Evolutionary conservation across 2,888 invertebrate genomes (phyloP).

Genomic region (Zonitis immaculata): DNA sequence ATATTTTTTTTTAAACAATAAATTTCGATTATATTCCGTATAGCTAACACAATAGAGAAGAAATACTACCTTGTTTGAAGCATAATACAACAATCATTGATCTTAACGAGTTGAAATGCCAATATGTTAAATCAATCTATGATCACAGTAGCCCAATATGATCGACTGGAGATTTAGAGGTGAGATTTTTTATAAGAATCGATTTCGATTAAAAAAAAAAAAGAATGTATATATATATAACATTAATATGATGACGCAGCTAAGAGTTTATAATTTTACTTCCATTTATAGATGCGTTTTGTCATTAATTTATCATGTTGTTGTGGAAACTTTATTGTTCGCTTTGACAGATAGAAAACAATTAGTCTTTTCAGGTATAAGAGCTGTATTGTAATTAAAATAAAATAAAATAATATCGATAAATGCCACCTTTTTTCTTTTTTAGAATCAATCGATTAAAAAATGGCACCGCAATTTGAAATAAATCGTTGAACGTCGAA

Average conservation of each 20-base stretch:
- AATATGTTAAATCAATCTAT: slow-evolving; percentile 37
- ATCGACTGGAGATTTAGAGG: slow-evolving; percentile 32
- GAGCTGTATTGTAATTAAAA: no score
- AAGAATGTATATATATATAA: no score
- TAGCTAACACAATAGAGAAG: no score
- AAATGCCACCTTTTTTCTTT: no score
- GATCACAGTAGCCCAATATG: slow-evolving; percentile 35
- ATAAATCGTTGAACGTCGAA: slow-evolving; percentile 40
- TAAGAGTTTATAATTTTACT: slow-evolving; percentile 35
- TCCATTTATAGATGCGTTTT: slow-evolving; percentile 42
- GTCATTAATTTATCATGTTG: slow-evolving; percentile 44
- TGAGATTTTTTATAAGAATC: slow-evolving; percentile 30
- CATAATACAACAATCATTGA: slow-evolving; percentile 32
- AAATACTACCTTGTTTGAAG: no score
- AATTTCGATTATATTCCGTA: no score
- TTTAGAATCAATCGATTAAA: neutral
- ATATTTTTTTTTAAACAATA: no score
- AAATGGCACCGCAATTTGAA: slow-evolving; percentile 27
- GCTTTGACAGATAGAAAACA: slow-evolving; percentile 41
- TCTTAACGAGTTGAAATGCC: slow-evolving; percentile 39
- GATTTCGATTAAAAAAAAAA: slow-evolving; percentile 40
- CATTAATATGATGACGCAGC: slow-evolving; percentile 38
- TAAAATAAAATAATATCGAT: neutral
- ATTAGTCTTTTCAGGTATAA: slow-evolving; percentile 37
- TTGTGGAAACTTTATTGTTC: slow-evolving; percentile 39